A percentile compares a stretch with the other conserved stretches of the same genome.
phyloP scores from a whole-genome alignment of 1,140 invertebrate species.

The Tyrophagus putrescentiae region DNA sequence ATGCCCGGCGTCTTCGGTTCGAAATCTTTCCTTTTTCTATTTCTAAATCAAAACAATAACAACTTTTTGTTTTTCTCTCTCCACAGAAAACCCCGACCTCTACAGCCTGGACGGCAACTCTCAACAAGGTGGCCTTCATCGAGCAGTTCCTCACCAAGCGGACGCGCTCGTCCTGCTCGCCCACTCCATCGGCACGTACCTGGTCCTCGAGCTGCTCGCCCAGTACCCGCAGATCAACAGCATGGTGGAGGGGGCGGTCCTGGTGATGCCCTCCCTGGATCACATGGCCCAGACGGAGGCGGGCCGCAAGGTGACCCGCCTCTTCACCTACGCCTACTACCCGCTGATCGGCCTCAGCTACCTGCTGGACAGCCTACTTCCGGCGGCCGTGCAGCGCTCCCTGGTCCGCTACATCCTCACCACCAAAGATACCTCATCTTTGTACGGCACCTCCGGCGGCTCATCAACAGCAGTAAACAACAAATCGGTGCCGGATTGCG shows the following conservation, averaged over 20 bases:
- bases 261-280: constrained; percentile 69
- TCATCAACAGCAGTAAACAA: background rate
- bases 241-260: constrained; percentile 35
- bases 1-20: background rate
- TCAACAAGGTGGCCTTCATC: constrained; percentile 64
- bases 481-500: constrained; percentile 33
- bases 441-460: too few relatives aligned
- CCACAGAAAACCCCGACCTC: constrained; percentile 38
- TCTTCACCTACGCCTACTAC: constrained; percentile 40
- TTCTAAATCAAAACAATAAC: background rate
- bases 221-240: constrained; percentile 21
- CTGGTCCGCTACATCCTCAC: background rate
- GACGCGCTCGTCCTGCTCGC: constrained; percentile 55
- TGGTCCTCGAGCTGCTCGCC: constrained; percentile 55
- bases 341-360: constrained; percentile 42
- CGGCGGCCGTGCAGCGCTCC: background rate
- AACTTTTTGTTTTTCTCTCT: too few relatives aligned
- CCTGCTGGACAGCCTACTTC: constrained; percentile 43
- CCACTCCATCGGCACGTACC: constrained; percentile 69
- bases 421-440: too few relatives aligned
- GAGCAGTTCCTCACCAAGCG: constrained; percentile 49
- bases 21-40: background rate
- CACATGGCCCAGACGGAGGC: constrained; percentile 52
- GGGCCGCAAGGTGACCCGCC: constrained; percentile 44
- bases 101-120: constrained; percentile 51